These are phyloP conservation scores for Tribolium madens DNA, from an alignment of 1,140 invertebrate species.

Conservation along the genomic window DNA sequence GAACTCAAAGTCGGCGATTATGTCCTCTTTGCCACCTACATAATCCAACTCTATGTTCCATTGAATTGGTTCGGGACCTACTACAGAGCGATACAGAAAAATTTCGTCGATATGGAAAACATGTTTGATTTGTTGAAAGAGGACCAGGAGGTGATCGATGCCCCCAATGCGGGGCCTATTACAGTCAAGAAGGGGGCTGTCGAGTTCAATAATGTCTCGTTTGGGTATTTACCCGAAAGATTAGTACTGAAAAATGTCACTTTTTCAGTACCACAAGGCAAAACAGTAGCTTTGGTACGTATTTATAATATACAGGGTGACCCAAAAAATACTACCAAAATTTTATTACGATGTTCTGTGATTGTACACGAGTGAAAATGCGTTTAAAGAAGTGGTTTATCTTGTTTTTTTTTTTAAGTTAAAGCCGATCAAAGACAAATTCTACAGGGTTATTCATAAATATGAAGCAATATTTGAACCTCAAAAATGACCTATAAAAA, in stretches of 20 bases:
- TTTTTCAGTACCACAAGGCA: constrained; percentile 88
- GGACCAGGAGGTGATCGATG: constrained; percentile 88
- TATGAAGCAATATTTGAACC: no score
- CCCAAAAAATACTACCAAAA: no score
- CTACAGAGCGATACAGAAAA: constrained; percentile 96
- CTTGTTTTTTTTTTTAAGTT: no score
- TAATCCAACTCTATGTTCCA: constrained; percentile 96
- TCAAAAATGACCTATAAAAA: no score
- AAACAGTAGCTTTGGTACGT: constrained; percentile 91
- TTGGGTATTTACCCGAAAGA: constrained; percentile 87
- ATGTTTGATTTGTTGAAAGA: constrained; percentile 96
- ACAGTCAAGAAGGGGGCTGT: constrained; percentile 80
- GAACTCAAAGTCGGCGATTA: constrained; percentile 92
- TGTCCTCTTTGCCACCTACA: constrained; percentile 93
- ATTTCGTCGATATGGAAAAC: constrained; percentile 99
- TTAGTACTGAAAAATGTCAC: constrained; percentile 86
- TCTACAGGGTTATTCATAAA: no score
- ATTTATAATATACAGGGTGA: no score
- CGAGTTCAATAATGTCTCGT: constrained; percentile 91
- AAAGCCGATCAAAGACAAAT: no score
- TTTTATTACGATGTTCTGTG: no score
- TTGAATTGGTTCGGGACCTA: constrained; percentile 99
- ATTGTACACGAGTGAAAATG: no score
- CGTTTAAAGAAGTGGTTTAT: no score
- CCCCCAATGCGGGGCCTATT: constrained; percentile 79